Evolutionary conservation across 2,113 vertebrate genomes (phyloP).

Genomic region (Pionites leucogaster): DNA sequence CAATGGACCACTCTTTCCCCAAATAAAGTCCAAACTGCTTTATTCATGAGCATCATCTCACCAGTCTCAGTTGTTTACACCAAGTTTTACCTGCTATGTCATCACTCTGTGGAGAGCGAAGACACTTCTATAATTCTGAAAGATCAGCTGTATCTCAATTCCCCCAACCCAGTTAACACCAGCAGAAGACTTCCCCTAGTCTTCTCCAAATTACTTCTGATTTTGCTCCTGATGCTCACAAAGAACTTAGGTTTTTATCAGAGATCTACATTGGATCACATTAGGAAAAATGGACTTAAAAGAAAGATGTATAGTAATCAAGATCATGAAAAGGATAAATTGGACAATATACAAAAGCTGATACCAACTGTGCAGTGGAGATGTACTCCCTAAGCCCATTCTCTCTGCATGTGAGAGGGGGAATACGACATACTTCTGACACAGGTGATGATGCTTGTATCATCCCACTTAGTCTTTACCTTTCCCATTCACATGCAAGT

Average conservation of each 20-base stretch:
- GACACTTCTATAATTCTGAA: not conserved
- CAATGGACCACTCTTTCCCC: not conserved
- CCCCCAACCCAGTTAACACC: not conserved
- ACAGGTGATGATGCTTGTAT: accelerated
- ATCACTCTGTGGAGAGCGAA: not conserved
- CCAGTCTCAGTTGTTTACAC: not conserved
- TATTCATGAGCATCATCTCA: not conserved
- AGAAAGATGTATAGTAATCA: not conserved
- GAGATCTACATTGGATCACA: not conserved
- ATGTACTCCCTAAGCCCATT: not conserved
- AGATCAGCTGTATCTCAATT: not conserved
- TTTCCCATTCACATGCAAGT: not conserved
- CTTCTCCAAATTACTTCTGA: not conserved
- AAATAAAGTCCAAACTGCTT: not conserved
- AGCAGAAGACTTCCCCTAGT: not conserved
- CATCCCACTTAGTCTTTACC: not conserved
- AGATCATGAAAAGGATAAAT: not conserved
- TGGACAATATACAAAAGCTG: not conserved
- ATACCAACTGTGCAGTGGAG: not conserved
- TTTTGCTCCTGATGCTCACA: not conserved
- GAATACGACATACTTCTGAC: not conserved
- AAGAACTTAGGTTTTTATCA: not conserved
- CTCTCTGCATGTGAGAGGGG: not conserved
- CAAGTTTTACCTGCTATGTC: not conserved
- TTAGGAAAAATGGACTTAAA: not conserved